A percentile compares a stretch with the other conserved stretches of the same genome.
Evolutionary conservation across 2,113 vertebrate genomes (phyloP).

Genomic region (Protobothrops mucrosquamatus): DNA sequence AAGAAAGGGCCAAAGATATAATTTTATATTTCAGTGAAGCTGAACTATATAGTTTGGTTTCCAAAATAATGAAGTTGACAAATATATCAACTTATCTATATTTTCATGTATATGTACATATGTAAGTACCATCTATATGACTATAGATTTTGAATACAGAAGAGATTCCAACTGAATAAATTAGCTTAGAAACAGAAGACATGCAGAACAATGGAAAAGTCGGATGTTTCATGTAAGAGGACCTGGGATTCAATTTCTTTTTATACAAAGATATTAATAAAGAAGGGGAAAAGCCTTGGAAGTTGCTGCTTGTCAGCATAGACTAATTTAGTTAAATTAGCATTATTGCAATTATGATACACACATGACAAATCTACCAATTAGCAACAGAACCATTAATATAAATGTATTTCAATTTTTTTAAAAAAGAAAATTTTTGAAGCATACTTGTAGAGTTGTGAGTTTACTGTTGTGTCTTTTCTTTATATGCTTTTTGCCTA

Average conservation of each 20-base stretch:
- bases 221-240: neutral
- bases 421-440: neutral
- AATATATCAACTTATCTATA: neutral
- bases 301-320: neutral
- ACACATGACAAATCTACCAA: neutral
- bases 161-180: neutral
- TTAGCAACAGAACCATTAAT: neutral
- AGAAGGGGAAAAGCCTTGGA: neutral
- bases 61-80: neutral
- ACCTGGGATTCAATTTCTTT: neutral
- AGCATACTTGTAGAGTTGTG: neutral
- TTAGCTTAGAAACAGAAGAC: neutral
- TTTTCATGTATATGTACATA: neutral
- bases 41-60: slow-evolving; percentile 1
- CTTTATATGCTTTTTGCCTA: neutral
- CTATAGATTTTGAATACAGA: neutral
- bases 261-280: neutral
- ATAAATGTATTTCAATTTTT: neutral
- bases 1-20: neutral
- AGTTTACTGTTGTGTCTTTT: neutral
- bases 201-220: neutral
- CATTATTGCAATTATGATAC: neutral
- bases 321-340: neutral
- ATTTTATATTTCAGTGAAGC: neutral
- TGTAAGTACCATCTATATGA: neutral